These are phyloP conservation scores for Gadopsis marmoratus DNA, from an alignment of 2,797 vertebrate genomes.

Conservation along the genomic window DNA sequence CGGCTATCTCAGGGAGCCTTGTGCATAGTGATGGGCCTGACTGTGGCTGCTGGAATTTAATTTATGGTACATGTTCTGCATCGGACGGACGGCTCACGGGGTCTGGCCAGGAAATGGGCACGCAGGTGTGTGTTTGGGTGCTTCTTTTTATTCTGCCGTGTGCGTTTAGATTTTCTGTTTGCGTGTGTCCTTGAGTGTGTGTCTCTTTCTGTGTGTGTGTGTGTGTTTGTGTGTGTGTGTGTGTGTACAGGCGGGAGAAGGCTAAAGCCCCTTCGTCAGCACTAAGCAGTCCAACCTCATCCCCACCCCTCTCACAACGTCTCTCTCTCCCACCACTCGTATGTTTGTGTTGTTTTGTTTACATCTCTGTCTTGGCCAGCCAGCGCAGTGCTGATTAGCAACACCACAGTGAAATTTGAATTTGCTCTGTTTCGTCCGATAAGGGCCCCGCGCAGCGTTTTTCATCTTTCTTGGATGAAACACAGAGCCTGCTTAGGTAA, in stretches of 20 bases:
- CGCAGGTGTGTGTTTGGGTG: constrained; percentile 29
- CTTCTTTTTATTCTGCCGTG: constrained; percentile 11
- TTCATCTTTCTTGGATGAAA: constrained; percentile 84
- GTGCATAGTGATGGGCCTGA: constrained; percentile 80
- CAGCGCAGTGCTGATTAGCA: constrained; percentile 81
- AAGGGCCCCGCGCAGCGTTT: constrained; percentile 75
- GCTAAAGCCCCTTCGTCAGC: constrained; percentile 67
- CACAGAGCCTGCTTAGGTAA: constrained; percentile 78
- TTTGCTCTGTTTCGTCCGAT: constrained; percentile 86
- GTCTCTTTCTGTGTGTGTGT: no score
- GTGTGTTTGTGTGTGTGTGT: no score
- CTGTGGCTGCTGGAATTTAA: constrained; percentile 77
- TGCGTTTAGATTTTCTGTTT: constrained; percentile 20
- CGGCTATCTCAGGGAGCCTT: constrained; percentile 78
- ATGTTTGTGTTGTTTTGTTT: constrained; percentile 82
- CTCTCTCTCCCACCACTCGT: constrained; percentile 39
- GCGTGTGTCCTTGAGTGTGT: constrained; percentile 40
- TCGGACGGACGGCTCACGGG: constrained; percentile 61
- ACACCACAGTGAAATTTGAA: constrained; percentile 84
- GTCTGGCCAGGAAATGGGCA: constrained; percentile 61
- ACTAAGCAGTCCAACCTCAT: constrained; percentile 50
- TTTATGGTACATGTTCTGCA: constrained; percentile 74
- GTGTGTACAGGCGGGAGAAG: constrained; percentile 27
- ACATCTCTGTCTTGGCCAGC: constrained; percentile 77
- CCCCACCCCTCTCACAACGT: constrained; percentile 17